Conservation (phyloP, 1,140 invertebrate genomes). For the Linepithema humile region DNA sequence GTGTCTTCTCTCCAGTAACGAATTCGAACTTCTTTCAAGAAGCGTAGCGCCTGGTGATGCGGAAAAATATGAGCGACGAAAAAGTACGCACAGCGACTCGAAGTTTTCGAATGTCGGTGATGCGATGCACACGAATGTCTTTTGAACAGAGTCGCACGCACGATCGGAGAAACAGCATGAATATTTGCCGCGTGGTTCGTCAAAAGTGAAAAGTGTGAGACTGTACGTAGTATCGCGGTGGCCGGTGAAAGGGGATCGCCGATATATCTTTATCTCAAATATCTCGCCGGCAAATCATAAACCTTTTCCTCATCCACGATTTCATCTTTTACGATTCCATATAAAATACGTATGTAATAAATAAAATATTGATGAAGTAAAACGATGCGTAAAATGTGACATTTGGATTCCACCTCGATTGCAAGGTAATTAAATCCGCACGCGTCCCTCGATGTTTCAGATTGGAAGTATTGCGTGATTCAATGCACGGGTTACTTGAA, state of each 20-base stretch:
- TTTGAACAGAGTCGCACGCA: slow-evolving; percentile 19
- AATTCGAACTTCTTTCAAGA: slow-evolving; percentile 25
- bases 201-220: slow-evolving; percentile 56
- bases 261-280: slow-evolving; percentile 33
- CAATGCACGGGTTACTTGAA: slow-evolving; percentile 97
- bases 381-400: neutral
- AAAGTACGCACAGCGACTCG: neutral
- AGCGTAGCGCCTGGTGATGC: neutral
- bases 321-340: neutral
- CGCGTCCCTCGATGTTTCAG: slow-evolving; percentile 78
- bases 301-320: neutral
- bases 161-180: slow-evolving; percentile 60
- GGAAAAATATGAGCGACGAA: slow-evolving; percentile 7
- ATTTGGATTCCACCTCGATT: neutral
- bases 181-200: slow-evolving; percentile 61
- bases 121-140: slow-evolving; percentile 16
- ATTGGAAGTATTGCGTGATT: slow-evolving; percentile 92
- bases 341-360: neutral
- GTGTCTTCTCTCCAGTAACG: neutral
- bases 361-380: no score
- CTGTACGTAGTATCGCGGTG: neutral
- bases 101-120: neutral
- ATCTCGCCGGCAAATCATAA: neutral
- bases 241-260: slow-evolving; percentile 49
- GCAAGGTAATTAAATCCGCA: neutral